A percentile compares a stretch with the other conserved stretches of the same genome.
phyloP scores from a whole-genome alignment of 2,888 invertebrate genomes.

The Pandemis corylana region DNA sequence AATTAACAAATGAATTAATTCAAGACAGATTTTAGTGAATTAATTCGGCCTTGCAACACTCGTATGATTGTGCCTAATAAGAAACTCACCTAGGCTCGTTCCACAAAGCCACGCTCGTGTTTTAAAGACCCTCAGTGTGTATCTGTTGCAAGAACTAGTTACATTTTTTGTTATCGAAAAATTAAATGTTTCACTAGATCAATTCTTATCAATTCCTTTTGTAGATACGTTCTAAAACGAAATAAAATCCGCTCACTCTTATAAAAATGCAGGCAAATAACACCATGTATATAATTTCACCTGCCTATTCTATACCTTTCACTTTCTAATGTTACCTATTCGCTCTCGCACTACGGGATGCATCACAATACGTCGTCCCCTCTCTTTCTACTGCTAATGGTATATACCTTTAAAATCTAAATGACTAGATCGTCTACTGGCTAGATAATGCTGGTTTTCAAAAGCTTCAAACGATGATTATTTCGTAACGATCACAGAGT shows the following conservation, averaged over 20 bases:
- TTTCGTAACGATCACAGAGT: conserved; percentile 34
- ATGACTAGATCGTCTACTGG: conserved; percentile 52
- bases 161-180: neutral
- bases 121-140: no score
- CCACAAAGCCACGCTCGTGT: no score
- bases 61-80: no score
- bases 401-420: conserved; percentile 52
- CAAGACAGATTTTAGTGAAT: no score
- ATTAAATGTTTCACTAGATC: conserved; percentile 1
- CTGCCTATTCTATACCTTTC: conserved; percentile 50
- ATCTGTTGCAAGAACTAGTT: no score
- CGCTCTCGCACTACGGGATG: conserved; percentile 64
- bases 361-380: conserved; percentile 72
- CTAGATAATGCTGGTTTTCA: conserved; percentile 48
- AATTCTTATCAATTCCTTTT: conserved; percentile 36
- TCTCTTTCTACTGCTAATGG: conserved; percentile 66
- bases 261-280: conserved; percentile 60
- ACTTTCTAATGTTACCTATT: conserved; percentile 56
- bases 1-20: no score
- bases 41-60: no score
- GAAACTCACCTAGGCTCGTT: no score
- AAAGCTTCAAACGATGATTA: conserved; percentile 20
- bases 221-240: neutral
- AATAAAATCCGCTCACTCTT: conserved; percentile 28
- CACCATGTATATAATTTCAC: conserved; percentile 48